Percentiles rank a stretch among this genome's conserved stretches.
phyloP scores from a whole-genome alignment of 1,140 invertebrate genomes.

The Scaptomyza pallida region DNA sequence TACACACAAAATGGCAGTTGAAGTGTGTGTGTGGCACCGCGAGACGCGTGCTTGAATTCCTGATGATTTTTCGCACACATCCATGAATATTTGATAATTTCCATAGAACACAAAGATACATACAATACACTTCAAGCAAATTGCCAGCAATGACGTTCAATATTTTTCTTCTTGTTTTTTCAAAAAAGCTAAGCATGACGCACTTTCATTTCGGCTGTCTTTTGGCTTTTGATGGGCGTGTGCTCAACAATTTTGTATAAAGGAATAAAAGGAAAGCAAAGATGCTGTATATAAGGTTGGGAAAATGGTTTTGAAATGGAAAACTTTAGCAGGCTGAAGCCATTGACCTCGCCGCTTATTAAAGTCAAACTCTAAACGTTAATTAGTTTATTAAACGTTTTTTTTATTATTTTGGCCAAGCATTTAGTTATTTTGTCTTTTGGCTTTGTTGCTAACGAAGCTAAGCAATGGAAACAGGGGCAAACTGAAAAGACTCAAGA shows the following conservation, averaged over 20 bases:
- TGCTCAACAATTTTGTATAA: neutral
- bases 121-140: constrained; percentile 31
- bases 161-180: constrained; percentile 27
- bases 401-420: neutral
- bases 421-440: neutral
- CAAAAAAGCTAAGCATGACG: constrained; percentile 25
- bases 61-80: constrained; percentile 45
- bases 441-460: constrained; percentile 19
- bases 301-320: neutral
- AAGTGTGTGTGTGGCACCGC: constrained; percentile 3
- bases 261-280: constrained; percentile 6
- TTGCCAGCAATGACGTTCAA: constrained; percentile 68
- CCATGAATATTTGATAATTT: constrained; percentile 63
- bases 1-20: neutral
- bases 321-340: neutral
- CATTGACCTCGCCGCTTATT: constrained; percentile 24
- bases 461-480: constrained; percentile 18
- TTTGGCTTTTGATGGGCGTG: constrained; percentile 9
- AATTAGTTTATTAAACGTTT: constrained; percentile 43
- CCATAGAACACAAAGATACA: constrained; percentile 21
- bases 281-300: neutral
- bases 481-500: constrained; percentile 35
- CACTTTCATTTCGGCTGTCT: constrained; percentile 26
- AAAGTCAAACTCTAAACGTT: constrained; percentile 15
- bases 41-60: constrained; percentile 69